A percentile compares a stretch with the other conserved stretches of the same genome.
Conservation (phyloP, 1,140 invertebrate genomes). For the Ruditapes philippinarum region DNA sequence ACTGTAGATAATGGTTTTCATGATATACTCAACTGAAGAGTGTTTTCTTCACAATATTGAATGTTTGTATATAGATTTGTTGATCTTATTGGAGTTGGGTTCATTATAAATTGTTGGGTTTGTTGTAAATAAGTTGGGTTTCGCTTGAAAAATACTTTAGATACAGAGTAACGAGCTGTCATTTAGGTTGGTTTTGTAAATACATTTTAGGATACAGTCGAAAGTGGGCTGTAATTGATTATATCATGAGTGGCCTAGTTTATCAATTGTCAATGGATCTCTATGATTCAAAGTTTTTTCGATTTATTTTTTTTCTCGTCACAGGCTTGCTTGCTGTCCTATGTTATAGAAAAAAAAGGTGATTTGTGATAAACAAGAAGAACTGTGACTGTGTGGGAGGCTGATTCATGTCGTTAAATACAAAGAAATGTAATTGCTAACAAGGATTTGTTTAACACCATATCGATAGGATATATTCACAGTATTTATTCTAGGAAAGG, state of each 20-base stretch:
- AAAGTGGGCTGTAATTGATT: too few species aligned
- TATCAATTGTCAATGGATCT: slow-evolving; percentile 11
- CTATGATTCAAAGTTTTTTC: slow-evolving; percentile 20
- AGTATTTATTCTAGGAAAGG: too few species aligned
- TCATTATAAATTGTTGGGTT: slow-evolving; percentile 25
- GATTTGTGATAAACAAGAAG: not conserved
- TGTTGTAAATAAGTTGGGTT: too few species aligned
- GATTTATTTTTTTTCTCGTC: not conserved
- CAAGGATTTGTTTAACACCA: too few species aligned
- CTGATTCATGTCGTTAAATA: too few species aligned
- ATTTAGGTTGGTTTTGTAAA: too few species aligned
- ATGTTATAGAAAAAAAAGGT: not conserved
- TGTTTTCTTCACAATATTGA: slow-evolving; percentile 43
- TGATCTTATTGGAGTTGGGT: slow-evolving; percentile 34
- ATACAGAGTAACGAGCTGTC: slow-evolving; percentile 3
- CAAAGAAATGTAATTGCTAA: too few species aligned
- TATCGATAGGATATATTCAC: too few species aligned
- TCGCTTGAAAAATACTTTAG: too few species aligned
- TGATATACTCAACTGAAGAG: slow-evolving; percentile 4
- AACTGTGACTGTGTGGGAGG: too few species aligned
- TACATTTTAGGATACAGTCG: too few species aligned
- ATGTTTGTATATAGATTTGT: slow-evolving; percentile 40
- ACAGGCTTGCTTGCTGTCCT: too few species aligned
- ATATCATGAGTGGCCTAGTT: slow-evolving; percentile 1
- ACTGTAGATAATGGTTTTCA: slow-evolving; percentile 32